Percentiles rank a stretch among this genome's conserved stretches.
Conservation (phyloP, 2,113 vertebrate species). For the Glaucomys volans region DNA sequence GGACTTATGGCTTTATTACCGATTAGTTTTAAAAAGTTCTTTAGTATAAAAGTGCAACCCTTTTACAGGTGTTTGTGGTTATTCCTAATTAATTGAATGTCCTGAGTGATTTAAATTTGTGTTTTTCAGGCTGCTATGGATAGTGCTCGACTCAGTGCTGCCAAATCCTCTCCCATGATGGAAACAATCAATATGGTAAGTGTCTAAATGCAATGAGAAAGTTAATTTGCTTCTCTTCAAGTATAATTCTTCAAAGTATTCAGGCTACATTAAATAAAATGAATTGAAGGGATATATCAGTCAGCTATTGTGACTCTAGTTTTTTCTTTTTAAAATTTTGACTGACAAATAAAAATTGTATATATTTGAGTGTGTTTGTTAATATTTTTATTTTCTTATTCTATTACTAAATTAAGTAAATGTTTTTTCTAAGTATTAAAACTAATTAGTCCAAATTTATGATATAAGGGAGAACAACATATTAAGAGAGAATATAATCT, state of each 20-base stretch:
- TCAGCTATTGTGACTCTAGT: background rate
- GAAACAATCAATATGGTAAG: conserved; percentile 98
- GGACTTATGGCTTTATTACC: conserved; percentile 1
- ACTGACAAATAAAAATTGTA: background rate
- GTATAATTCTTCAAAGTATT: background rate
- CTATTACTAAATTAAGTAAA: conserved; percentile 16
- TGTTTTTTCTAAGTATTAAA: background rate
- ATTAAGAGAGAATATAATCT: background rate
- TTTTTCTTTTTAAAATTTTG: background rate
- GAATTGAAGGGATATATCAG: background rate
- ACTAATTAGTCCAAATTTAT: background rate
- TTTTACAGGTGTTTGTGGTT: background rate
- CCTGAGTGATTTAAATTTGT: conserved; percentile 14
- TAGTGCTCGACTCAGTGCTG: conserved; percentile 96
- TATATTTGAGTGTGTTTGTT: conserved; percentile 22
- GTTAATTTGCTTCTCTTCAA: background rate
- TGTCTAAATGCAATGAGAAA: background rate
- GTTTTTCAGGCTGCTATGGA: conserved; percentile 94
- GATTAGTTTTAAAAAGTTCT: background rate
- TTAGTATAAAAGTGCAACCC: background rate
- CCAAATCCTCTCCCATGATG: conserved; percentile 99
- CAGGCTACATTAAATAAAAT: background rate
- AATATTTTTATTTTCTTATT: background rate
- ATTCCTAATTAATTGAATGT: background rate
- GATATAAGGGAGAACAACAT: background rate